Evolutionary conservation across 2,797 vertebrate genomes (phyloP), one percentile per base, ranked within the genome.

Genomic region (Schizothorax lantsangensis): DNA sequence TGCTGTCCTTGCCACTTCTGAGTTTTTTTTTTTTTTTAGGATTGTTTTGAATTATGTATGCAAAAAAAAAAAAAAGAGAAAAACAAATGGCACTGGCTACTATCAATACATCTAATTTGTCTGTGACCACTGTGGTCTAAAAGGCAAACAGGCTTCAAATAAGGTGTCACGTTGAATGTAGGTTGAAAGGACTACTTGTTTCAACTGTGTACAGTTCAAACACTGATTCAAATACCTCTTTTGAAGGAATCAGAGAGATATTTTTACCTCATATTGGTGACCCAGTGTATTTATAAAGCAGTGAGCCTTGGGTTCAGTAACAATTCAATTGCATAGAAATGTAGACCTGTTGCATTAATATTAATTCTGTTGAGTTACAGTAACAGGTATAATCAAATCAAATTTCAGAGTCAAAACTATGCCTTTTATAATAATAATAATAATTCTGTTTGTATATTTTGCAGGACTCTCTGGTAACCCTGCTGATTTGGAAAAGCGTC

Each of bases 381-480:
- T 72, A 10, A 43, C 0, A 0, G 15, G 2, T 83, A 21, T 73
- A 4, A 45, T 59, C 4, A 11, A 45, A n/a, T 82, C 5, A 40
- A 30, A 54, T 80, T 80, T 47, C n/a, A 66, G 4, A 49, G 19
- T 77, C 26, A 47, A 2, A 75, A 17, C 26, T 45, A 5, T 45
- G 7, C 10, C 12, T 71, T 49, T 57, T 45, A 9, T 77, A 23
- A 52, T 33, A 75, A 36, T 33, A 75, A 36, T 54, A 26, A 40
- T 26, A 4, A 62, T 7, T 66, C 3, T 62, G 40, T 59, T n/a
- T 79, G 21, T 72, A 9, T 47, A 6, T 62, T 83, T 87, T 71
- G 43, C 93, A 99, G 98, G 98, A 88, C 94, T 99, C 2, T 97
- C 97, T 0, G 98, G 97, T 33, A 98, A 98, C 93, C 98, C 97